Conservation (phyloP, 2,113 vertebrate species). For the Falco punctatus region DNA sequence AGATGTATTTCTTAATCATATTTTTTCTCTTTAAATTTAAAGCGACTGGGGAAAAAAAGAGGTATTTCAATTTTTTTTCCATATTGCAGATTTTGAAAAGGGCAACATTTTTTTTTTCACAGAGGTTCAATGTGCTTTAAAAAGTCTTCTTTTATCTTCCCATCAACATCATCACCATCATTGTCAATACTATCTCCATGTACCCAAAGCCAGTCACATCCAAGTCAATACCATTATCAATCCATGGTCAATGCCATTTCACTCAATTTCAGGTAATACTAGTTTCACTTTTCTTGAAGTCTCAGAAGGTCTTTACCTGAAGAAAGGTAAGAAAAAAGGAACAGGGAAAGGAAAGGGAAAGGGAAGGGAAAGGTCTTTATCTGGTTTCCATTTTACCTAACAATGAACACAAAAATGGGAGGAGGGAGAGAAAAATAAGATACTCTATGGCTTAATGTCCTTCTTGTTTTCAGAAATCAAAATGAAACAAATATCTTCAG, state of each 20-base stretch:
- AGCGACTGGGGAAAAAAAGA: too few relatives aligned
- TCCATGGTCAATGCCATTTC: background rate
- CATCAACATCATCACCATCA: too few relatives aligned
- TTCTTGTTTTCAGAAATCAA: background rate
- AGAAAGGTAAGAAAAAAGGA: background rate
- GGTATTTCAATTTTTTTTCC: background rate
- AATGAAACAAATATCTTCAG: background rate
- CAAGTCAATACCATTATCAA: background rate
- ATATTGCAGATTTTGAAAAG: background rate
- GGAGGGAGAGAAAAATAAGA: background rate
- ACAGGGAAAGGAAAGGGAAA: too few relatives aligned
- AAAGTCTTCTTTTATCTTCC: background rate
- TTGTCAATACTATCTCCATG: background rate
- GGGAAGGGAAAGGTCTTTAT: background rate
- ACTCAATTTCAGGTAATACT: background rate
- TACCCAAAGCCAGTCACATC: background rate
- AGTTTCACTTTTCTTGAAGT: background rate
- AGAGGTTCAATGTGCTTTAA: background rate
- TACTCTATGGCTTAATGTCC: background rate
- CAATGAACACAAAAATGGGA: background rate
- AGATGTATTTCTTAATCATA: background rate
- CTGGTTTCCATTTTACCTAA: background rate
- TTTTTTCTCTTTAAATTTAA: background rate
- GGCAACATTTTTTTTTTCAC: rapidly evolving
- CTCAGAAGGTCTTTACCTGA: background rate